Percentiles rank a stretch among this genome's conserved stretches.
Conservation (phyloP, 2,888 invertebrate genomes). For the Drosophila kambysellisi region DNA sequence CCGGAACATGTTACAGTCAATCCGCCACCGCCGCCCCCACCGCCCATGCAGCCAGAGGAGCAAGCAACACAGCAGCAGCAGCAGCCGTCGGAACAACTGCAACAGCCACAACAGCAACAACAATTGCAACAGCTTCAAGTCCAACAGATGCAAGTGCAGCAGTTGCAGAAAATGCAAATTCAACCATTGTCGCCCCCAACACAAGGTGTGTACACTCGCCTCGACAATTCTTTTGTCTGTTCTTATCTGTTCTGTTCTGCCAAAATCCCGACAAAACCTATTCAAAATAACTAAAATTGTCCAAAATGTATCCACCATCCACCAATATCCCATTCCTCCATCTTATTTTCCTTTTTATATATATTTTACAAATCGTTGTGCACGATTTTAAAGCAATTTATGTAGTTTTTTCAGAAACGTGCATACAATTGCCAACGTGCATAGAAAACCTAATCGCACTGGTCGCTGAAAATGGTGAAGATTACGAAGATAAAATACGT, state of each 20-base stretch:
- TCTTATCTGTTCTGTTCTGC: conserved; percentile 38
- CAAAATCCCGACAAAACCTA: conserved; percentile 25
- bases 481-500: conserved; percentile 88
- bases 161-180: conserved; percentile 13
- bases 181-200: conserved; percentile 42
- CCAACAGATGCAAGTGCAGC: conserved; percentile 30
- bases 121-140: conserved; percentile 28
- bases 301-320: background rate
- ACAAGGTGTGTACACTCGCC: conserved; percentile 70
- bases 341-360: conserved; percentile 52
- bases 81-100: conserved; percentile 28
- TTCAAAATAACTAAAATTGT: conserved; percentile 6
- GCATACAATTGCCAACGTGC: conserved; percentile 85
- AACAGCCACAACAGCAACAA: conserved; percentile 22
- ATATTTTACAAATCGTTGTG: conserved; percentile 70
- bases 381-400: conserved; percentile 85
- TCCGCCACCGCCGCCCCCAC: conserved; percentile 68
- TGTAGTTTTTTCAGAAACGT: conserved; percentile 86
- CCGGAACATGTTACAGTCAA: conserved; percentile 59
- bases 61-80: conserved; percentile 38
- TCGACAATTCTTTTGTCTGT: conserved; percentile 33
- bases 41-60: conserved; percentile 56
- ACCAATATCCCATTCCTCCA: background rate
- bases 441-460: conserved; percentile 87
- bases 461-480: conserved; percentile 88